phyloP scores from a whole-genome alignment of 2,113 vertebrate genomes.

The Cochlearius cochlearius region DNA sequence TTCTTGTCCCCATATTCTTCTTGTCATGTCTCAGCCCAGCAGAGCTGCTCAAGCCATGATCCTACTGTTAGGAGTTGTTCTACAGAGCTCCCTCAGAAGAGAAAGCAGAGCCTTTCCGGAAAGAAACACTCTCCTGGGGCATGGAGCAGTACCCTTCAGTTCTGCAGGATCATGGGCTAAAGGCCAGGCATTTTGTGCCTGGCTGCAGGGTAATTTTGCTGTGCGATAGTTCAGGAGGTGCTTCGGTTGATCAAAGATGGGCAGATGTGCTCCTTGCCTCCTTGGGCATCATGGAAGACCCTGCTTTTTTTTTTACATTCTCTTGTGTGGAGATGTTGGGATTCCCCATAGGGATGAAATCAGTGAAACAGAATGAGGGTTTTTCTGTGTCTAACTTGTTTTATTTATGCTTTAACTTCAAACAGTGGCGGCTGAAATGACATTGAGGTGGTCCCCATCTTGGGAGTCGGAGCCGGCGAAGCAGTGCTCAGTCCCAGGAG shows the following conservation, averaged over 20 bases:
- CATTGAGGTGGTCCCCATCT: not conserved
- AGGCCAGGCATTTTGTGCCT: not conserved
- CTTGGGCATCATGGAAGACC: not conserved
- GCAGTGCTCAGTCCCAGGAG: not conserved
- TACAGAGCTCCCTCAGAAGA: not conserved
- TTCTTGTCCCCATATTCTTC: not conserved
- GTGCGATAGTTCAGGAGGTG: not conserved
- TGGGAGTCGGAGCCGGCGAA: accelerated
- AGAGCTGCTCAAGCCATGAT: not conserved
- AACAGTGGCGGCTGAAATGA: not conserved
- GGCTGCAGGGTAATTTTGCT: not conserved
- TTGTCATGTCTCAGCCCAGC: not conserved
- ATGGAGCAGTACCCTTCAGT: not conserved
- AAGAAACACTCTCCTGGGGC: not conserved
- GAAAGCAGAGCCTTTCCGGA: not conserved
- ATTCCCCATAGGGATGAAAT: not conserved
- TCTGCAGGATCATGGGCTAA: not conserved
- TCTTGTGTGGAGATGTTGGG: not conserved
- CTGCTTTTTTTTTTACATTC: not conserved
- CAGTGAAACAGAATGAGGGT: not conserved
- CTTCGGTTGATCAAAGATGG: not conserved
- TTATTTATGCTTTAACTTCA: not conserved
- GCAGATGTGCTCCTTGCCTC: not conserved
- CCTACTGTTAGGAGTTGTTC: not conserved
- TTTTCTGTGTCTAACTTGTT: not conserved